Percentiles rank a stretch among this genome's conserved stretches.
Conservation (phyloP, 2,113 vertebrate species). For the Daboia siamensis region DNA sequence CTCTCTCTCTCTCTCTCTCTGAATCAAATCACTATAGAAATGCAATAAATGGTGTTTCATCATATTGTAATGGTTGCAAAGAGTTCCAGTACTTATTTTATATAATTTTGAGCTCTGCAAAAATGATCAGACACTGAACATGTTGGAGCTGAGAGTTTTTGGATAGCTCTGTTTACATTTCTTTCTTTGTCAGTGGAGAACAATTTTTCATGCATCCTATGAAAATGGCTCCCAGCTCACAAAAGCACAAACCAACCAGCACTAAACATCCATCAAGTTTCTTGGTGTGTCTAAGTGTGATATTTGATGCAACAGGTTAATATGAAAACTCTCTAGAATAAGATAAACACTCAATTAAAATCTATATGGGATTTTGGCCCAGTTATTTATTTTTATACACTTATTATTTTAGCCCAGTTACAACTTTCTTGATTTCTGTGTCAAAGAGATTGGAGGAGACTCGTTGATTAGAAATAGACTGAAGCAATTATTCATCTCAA, state of each 20-base stretch:
- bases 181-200: no score
- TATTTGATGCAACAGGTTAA: background rate
- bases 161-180: background rate
- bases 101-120: background rate
- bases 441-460: background rate
- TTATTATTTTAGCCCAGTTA: background rate
- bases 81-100: background rate
- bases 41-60: background rate
- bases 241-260: background rate
- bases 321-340: background rate
- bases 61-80: background rate
- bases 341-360: background rate
- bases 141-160: background rate
- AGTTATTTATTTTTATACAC: background rate
- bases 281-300: background rate
- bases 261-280: background rate
- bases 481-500: background rate
- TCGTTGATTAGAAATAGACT: background rate
- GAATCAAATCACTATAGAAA: background rate
- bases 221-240: background rate
- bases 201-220: background rate
- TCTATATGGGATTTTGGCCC: background rate
- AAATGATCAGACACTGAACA: background rate
- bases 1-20: background rate
- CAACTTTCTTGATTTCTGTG: background rate